Evolutionary conservation across 1,140 invertebrate species (phyloP), one percentile per base, ranked within the genome.

Genomic region (Papilio machaon): DNA sequence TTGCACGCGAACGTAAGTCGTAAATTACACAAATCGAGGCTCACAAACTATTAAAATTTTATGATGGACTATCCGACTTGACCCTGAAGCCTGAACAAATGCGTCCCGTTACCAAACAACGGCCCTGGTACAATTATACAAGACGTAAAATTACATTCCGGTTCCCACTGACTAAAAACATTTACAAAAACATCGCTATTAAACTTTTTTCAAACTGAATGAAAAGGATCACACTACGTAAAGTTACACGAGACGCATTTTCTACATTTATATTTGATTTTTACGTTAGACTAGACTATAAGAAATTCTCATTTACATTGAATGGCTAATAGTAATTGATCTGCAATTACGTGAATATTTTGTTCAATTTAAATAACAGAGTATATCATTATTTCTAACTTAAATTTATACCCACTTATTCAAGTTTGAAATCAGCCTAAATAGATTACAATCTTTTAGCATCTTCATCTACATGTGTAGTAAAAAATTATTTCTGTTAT

Each of bases 271-370:
- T 84, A 86, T 85, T 83, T 83, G 86, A 82, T 30, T 30, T 30
- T 30, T 30, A 74, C 70, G 54, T 76, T 80, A 77, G 79, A 75
- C 73, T 80, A 30, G 60, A 15, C 82, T 85, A 85, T 79, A 85
- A 86, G 84, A 85, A 85, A 83, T 58, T 76, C 82, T 87, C 58
- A 89, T 89, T 89, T 88, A 82, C 89, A 90, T 90, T 87, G 85
- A 90, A 89, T 81, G 70, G 49, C 60, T 79, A 46, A 80, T 80
- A 38, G 52, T 47, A 17, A 78, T 82, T 79, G 17, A 60, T 19
- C 10, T 35, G 52, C 15, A 38, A 35, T 54, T 54, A 43, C 75
- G 75, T 58, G 19, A 77, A 77, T 77, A 30, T 67, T 67, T 35
- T 13, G 10, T 30, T 67, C 52, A 30, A 58, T 10, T 35, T 30